phyloP scores from a whole-genome alignment of 2,113 vertebrate species.

The Sinocyclocheilus rhinocerous region DNA sequence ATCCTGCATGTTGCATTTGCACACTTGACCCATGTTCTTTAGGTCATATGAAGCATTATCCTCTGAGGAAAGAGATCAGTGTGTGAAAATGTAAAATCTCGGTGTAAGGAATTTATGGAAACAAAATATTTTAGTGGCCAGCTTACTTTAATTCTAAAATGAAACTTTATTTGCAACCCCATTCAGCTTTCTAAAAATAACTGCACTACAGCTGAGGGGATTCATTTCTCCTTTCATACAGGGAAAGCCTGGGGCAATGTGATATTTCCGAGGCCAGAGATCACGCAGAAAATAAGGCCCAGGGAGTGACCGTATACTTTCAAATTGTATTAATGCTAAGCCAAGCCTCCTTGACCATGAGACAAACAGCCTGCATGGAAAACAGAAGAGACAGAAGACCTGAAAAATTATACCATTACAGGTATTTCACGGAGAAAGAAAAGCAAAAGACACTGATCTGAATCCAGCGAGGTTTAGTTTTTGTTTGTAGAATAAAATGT shows the following conservation, averaged over 20 bases:
- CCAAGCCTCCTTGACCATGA: constrained; percentile 49
- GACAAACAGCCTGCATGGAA: constrained; percentile 26
- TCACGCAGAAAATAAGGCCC: constrained; percentile 48
- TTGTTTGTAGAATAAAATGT: neutral
- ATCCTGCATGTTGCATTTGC: neutral
- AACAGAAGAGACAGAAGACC: neutral
- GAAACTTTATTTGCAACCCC: constrained; percentile 73
- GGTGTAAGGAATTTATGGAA: constrained; percentile 64
- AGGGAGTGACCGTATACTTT: constrained; percentile 59
- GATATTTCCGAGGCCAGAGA: constrained; percentile 64
- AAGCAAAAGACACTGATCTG: neutral
- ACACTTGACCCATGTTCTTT: constrained; percentile 26
- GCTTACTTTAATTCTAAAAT: constrained; percentile 69
- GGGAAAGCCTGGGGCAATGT: constrained; percentile 63
- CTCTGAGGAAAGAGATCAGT: constrained; percentile 9
- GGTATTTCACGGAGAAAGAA: neutral
- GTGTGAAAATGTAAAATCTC: constrained; percentile 25
- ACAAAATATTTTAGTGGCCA: constrained; percentile 62
- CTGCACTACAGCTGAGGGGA: constrained; percentile 65
- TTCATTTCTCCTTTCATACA: constrained; percentile 62
- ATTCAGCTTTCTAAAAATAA: constrained; percentile 74
- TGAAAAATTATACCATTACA: neutral
- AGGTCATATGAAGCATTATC: neutral
- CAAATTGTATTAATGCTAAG: constrained; percentile 60
- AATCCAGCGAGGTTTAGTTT: neutral